Conservation (phyloP, 2,797 vertebrate species). For the Enteromius viviparus region DNA sequence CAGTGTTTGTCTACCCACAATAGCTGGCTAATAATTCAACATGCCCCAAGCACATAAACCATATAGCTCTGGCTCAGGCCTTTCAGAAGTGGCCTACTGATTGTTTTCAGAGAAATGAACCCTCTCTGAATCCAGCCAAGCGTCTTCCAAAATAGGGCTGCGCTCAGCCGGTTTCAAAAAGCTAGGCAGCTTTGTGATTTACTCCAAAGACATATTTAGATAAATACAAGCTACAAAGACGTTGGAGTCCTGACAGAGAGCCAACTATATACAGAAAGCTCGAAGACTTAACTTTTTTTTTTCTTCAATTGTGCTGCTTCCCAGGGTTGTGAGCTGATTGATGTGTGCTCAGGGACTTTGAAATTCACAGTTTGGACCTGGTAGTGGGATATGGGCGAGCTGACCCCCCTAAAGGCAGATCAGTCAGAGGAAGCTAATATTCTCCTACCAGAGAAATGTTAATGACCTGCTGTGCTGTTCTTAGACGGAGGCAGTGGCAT, state of each 20-base stretch:
- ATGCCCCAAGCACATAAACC: slow-evolving; percentile 66
- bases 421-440: slow-evolving; percentile 49
- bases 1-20: slow-evolving; percentile 50
- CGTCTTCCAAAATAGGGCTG: slow-evolving; percentile 71
- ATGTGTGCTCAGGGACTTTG: slow-evolving; percentile 34
- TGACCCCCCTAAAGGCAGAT: slow-evolving; percentile 27
- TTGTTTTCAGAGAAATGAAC: slow-evolving; percentile 65
- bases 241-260: slow-evolving; percentile 59
- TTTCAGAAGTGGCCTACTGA: slow-evolving; percentile 51
- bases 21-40: slow-evolving; percentile 73
- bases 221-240: slow-evolving; percentile 78
- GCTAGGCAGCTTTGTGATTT: slow-evolving; percentile 72
- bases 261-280: slow-evolving; percentile 55
- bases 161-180: slow-evolving; percentile 69
- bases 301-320: slow-evolving; percentile 46
- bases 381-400: neutral
- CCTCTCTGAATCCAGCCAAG: slow-evolving; percentile 66
- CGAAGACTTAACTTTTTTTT: slow-evolving; percentile 46
- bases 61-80: slow-evolving; percentile 48
- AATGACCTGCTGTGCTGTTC: slow-evolving; percentile 35
- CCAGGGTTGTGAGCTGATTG: slow-evolving; percentile 34
- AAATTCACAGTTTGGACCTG: slow-evolving; percentile 26
- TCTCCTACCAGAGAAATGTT: slow-evolving; percentile 48
- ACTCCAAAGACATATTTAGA: slow-evolving; percentile 79
- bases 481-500: slow-evolving; percentile 28